Conservation (phyloP, 2,888 invertebrate genomes). For the Cephus nigrinus region DNA sequence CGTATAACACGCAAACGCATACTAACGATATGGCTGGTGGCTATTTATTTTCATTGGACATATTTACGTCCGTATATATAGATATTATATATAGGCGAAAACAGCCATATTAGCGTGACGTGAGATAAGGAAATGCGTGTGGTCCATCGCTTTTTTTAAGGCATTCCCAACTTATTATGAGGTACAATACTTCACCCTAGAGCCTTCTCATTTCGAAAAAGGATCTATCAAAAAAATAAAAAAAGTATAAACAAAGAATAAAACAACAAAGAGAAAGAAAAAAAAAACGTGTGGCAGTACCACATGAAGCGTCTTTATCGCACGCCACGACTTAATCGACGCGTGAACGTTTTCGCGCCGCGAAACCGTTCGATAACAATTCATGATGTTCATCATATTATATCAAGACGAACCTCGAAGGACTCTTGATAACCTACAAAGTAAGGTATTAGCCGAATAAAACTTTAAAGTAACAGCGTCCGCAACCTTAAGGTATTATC, state of each 20-base stretch:
- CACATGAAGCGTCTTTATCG: background rate
- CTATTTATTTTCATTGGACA: constrained; percentile 21
- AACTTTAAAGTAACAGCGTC: no score
- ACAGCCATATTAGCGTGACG: constrained; percentile 11
- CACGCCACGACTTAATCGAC: background rate
- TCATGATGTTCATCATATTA: background rate
- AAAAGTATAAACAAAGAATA: background rate
- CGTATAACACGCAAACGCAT: background rate
- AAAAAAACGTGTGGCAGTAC: background rate
- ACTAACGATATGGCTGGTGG: constrained; percentile 21
- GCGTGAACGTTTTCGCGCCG: background rate
- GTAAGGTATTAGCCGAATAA: no score
- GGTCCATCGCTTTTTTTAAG: background rate
- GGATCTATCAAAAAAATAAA: background rate
- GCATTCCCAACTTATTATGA: background rate
- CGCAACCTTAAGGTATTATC: no score
- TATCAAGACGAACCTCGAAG: no score
- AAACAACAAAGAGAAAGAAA: background rate
- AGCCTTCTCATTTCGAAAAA: background rate
- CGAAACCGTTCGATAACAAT: background rate
- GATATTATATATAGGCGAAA: constrained; percentile 9
- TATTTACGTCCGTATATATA: constrained; percentile 7
- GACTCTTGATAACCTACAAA: no score
- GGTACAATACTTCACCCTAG: background rate
- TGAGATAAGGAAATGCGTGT: constrained; percentile 15